phyloP scores from a whole-genome alignment of 2,797 vertebrate species.

The Argentina silus region DNA sequence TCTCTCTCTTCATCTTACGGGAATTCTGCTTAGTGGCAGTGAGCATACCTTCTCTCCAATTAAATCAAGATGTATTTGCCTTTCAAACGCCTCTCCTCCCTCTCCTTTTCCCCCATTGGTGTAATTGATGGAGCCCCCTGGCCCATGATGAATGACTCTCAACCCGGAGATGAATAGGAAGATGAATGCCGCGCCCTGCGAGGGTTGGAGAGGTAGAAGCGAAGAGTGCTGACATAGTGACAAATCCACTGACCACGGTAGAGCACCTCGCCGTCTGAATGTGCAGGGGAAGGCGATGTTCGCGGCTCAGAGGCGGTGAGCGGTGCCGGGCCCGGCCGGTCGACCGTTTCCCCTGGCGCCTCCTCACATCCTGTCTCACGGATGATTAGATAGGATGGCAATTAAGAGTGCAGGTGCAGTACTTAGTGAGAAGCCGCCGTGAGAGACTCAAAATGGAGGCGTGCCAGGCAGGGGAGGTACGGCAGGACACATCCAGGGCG shows the following conservation, averaged over 20 bases:
- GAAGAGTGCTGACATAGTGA: conserved; percentile 82
- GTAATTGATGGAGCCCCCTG: conserved; percentile 83
- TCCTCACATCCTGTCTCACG: conserved; percentile 30
- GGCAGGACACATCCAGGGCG: conserved; percentile 1
- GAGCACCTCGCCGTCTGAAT: conserved; percentile 65
- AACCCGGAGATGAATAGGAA: conserved; percentile 80
- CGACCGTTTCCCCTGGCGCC: conserved; percentile 16
- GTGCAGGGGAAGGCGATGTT: conserved; percentile 64
- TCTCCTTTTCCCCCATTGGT: conserved; percentile 70
- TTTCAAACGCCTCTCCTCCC: conserved; percentile 77
- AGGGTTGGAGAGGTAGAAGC: conserved; percentile 62
- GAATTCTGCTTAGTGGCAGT: conserved; percentile 71
- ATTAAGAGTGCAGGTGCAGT: conserved; percentile 66
- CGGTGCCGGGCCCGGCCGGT: too few species aligned
- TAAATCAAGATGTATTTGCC: conserved; percentile 86
- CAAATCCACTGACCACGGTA: conserved; percentile 82
- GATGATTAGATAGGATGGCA: conserved; percentile 69
- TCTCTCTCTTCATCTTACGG: conserved; percentile 60
- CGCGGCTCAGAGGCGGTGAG: too few species aligned
- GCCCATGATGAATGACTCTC: conserved; percentile 80
- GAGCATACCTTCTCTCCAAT: conserved; percentile 79
- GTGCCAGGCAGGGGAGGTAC: conserved; percentile 41
- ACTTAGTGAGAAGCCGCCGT: conserved; percentile 52
- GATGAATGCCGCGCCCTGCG: conserved; percentile 78
- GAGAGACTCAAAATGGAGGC: conserved; percentile 41